phyloP scores from a whole-genome alignment of 2,888 invertebrate genomes.

The Caenorhabditis imperialis region DNA sequence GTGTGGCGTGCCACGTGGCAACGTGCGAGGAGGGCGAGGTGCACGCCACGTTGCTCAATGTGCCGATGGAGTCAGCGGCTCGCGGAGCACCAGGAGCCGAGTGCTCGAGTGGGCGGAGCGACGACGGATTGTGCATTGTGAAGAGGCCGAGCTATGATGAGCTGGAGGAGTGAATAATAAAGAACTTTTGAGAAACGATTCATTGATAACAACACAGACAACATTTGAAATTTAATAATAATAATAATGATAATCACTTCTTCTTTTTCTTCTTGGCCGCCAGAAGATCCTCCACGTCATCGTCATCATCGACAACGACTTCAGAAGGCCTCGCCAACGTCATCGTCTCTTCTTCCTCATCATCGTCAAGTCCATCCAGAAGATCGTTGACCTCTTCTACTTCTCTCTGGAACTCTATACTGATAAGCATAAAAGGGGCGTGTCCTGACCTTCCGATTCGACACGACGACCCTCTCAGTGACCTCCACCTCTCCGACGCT shows the following conservation, averaged over 20 bases:
- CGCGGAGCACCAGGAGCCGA: no score
- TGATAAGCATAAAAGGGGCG: no score
- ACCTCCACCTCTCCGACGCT: conserved; percentile 46
- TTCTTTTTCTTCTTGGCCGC: conserved; percentile 18
- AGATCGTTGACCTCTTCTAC: conserved; percentile 57
- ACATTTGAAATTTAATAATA: no score
- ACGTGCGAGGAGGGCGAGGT: no score
- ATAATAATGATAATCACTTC: not conserved
- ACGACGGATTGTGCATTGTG: no score
- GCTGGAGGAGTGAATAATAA: no score
- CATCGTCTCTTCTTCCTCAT: conserved; percentile 55
- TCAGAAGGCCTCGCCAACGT: conserved; percentile 5
- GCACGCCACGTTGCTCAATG: no score
- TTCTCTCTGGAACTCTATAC: conserved; percentile 60
- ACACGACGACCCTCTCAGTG: conserved; percentile 1
- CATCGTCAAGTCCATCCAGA: conserved; percentile 58
- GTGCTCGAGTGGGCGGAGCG: no score
- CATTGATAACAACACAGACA: conserved; percentile 1
- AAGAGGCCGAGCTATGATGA: no score
- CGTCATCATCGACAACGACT: conserved; percentile 29
- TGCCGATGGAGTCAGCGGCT: no score
- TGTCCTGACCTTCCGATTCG: conserved; percentile 21
- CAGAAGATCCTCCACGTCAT: not conserved
- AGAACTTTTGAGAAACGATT: not conserved
- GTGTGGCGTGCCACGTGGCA: no score